Conservation (phyloP, 2,797 vertebrate genomes). For the Fistularia tabacaria region DNA sequence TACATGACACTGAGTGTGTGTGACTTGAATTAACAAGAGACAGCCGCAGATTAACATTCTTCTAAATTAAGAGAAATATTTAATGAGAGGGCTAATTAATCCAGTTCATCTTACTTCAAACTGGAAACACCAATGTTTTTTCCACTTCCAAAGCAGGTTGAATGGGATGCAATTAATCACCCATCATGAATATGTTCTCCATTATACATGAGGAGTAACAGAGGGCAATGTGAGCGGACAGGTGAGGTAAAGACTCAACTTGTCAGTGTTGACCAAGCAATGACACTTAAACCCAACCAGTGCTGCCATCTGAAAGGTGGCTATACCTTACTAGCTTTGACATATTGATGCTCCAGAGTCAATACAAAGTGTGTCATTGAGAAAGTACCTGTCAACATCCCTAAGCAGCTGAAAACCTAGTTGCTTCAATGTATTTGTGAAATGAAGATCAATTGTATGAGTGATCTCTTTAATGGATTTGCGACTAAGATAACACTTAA, state of each 20-base stretch:
- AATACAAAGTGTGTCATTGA: conserved; percentile 20
- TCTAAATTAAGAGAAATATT: conserved; percentile 32
- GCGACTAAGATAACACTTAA: neutral
- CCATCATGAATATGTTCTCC: conserved; percentile 32
- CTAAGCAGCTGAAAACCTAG: conserved; percentile 28
- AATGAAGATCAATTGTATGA: neutral
- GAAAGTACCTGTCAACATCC: conserved; percentile 27
- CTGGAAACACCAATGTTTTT: no score
- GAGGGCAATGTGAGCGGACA: conserved; percentile 17
- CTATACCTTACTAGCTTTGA: conserved; percentile 43
- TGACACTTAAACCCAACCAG: conserved; percentile 43
- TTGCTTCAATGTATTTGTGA: conserved; percentile 1
- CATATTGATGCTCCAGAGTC: conserved; percentile 14
- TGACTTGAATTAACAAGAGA: neutral
- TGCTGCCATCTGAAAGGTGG: conserved; percentile 27
- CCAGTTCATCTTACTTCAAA: conserved; percentile 13
- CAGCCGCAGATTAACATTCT: conserved; percentile 19
- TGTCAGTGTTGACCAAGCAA: conserved; percentile 14
- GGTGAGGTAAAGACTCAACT: conserved; percentile 32
- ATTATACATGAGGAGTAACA: conserved; percentile 62
- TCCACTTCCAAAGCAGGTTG: conserved; percentile 8
- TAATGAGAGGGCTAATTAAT: conserved; percentile 51
- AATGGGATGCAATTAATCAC: conserved; percentile 38
- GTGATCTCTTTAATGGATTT: neutral
- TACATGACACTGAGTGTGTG: neutral